phyloP scores from a whole-genome alignment of 2,797 vertebrate species.

The Cossypha niveicapilla region DNA sequence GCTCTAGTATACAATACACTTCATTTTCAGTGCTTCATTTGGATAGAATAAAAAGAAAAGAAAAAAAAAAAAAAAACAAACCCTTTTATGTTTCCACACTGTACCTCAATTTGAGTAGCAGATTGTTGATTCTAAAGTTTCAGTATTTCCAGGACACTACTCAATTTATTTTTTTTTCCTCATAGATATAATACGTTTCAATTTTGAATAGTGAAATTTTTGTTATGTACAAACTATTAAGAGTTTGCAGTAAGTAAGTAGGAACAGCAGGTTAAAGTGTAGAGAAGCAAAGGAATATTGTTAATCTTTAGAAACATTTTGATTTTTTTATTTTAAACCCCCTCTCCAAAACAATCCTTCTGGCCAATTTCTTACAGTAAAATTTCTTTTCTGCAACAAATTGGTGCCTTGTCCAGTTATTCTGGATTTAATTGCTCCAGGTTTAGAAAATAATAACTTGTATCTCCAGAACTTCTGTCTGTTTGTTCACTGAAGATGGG shows the following conservation, averaged over 20 bases:
- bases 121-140: not conserved
- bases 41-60: not conserved
- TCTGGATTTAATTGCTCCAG: not conserved
- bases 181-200: not conserved
- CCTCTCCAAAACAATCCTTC: not conserved
- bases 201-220: not conserved
- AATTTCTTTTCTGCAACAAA: not conserved
- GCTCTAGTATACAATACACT: not conserved
- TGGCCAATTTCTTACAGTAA: not conserved
- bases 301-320: not conserved
- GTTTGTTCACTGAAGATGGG: not conserved
- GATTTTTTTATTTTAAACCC: accelerated
- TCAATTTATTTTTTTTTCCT: not conserved
- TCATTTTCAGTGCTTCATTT: not conserved
- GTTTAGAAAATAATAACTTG: not conserved
- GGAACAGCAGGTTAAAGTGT: not conserved
- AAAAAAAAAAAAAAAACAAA: not conserved
- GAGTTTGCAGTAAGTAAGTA: not conserved
- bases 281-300: not conserved
- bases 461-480: not conserved
- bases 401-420: not conserved
- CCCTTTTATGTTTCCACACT: not conserved
- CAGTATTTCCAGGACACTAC: not conserved
- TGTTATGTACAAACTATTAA: not conserved
- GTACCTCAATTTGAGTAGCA: not conserved